Percentiles rank a stretch among this genome's conserved stretches.
Conservation (phyloP, 2,113 vertebrate species). For the Nothoprocta pentlandii region DNA sequence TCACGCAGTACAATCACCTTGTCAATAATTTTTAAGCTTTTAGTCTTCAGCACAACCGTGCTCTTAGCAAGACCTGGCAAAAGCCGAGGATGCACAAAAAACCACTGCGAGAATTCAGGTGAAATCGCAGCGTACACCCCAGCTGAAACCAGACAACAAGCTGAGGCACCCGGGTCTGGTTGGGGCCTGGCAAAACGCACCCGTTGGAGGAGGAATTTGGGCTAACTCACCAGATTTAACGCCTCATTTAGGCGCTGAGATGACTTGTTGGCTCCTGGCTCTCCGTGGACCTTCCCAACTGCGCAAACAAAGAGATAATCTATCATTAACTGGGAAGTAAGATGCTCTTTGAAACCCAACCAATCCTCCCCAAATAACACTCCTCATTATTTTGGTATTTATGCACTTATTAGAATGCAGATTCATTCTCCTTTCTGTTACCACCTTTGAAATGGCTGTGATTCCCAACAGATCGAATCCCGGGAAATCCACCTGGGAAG, state of each 20-base stretch:
- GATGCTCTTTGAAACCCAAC: neutral
- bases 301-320: neutral
- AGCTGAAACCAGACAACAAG: neutral
- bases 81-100: neutral
- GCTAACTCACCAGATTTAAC: conserved; percentile 21
- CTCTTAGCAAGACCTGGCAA: neutral
- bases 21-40: neutral
- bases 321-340: neutral
- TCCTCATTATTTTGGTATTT: neutral
- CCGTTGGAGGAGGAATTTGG: neutral
- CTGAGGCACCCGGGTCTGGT: neutral
- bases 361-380: neutral
- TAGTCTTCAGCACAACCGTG: neutral
- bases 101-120: neutral
- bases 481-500: neutral
- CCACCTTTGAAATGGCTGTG: accelerated
- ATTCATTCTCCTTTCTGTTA: neutral
- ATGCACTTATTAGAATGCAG: neutral
- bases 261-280: neutral
- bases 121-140: neutral
- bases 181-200: neutral
- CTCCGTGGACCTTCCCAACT: neutral
- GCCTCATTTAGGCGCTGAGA: conserved; percentile 33
- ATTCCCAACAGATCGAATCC: neutral
- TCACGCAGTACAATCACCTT: neutral